These are phyloP conservation scores for Gasterosteus aculeatus DNA, from an alignment of 2,113 vertebrate species.

Conservation along the genomic window DNA sequence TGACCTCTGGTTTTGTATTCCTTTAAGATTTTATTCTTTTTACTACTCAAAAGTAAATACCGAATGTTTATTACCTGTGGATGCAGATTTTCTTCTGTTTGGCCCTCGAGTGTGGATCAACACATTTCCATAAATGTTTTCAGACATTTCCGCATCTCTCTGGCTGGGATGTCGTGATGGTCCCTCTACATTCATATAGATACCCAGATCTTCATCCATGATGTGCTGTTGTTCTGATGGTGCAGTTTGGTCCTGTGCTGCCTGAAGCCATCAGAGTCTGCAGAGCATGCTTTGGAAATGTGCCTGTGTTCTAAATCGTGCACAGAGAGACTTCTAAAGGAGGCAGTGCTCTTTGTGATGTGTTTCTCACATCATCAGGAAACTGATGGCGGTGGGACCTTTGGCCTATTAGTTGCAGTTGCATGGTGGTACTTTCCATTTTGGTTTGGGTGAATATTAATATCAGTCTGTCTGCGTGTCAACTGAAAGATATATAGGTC, in stretches of 20 bases:
- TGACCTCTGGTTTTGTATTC: background rate
- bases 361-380: background rate
- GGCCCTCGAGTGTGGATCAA: background rate
- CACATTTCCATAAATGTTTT: conserved; percentile 4
- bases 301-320: background rate
- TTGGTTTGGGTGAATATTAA: background rate
- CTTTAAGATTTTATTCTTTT: background rate
- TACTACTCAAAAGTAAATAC: background rate
- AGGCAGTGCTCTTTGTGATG: background rate
- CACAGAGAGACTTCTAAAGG: background rate
- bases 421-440: conserved; percentile 1
- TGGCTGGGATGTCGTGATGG: background rate
- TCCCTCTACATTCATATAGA: background rate
- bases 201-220: background rate
- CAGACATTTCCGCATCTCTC: background rate
- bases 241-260: background rate
- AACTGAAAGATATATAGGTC: background rate
- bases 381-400: background rate
- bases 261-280: background rate
- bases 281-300: background rate
- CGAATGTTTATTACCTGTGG: conserved; percentile 8
- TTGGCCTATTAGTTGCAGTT: background rate
- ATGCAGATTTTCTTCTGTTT: background rate
- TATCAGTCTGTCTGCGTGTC: background rate
- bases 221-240: background rate